phyloP scores from a whole-genome alignment of 2,888 invertebrate genomes.

The Epinotia brunnichana region DNA sequence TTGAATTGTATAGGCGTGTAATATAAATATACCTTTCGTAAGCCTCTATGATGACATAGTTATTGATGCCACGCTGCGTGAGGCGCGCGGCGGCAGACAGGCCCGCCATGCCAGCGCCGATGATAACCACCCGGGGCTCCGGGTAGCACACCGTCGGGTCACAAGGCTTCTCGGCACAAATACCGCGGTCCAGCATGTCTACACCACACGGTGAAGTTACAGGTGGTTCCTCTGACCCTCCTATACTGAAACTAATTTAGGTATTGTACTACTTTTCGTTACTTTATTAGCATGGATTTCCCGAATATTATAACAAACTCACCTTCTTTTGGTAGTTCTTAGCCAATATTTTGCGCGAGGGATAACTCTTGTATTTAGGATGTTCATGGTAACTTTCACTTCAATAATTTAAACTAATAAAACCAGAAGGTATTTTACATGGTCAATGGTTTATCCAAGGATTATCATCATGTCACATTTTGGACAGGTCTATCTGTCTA shows the following conservation, averaged over 20 bases:
- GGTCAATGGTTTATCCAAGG: no score
- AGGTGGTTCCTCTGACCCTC: slow-evolving; percentile 51
- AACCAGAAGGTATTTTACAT: not conserved
- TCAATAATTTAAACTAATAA: not conserved
- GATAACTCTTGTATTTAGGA: slow-evolving; percentile 51
- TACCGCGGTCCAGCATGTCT: slow-evolving; percentile 66
- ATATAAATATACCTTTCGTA: slow-evolving; percentile 85
- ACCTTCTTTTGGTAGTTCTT: slow-evolving; percentile 60
- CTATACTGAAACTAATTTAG: slow-evolving; percentile 30
- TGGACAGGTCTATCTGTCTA: slow-evolving; percentile 7
- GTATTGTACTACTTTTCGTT: not conserved
- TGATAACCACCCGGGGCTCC: slow-evolving; percentile 87
- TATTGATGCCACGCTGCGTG: slow-evolving; percentile 86
- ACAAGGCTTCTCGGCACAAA: slow-evolving; percentile 66
- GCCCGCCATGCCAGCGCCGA: slow-evolving; percentile 92
- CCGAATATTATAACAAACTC: slow-evolving; percentile 44
- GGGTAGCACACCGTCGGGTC: slow-evolving; percentile 62
- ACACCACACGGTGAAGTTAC: slow-evolving; percentile 62
- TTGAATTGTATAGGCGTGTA: no score
- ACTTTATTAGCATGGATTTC: not conserved
- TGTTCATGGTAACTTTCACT: slow-evolving; percentile 55
- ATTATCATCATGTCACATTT: slow-evolving; percentile 10
- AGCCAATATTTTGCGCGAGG: slow-evolving; percentile 54
- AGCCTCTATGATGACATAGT: slow-evolving; percentile 89
- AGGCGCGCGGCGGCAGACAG: slow-evolving; percentile 90